Conservation (phyloP, 2,888 invertebrate species). For the Cheilosia urbana region DNA sequence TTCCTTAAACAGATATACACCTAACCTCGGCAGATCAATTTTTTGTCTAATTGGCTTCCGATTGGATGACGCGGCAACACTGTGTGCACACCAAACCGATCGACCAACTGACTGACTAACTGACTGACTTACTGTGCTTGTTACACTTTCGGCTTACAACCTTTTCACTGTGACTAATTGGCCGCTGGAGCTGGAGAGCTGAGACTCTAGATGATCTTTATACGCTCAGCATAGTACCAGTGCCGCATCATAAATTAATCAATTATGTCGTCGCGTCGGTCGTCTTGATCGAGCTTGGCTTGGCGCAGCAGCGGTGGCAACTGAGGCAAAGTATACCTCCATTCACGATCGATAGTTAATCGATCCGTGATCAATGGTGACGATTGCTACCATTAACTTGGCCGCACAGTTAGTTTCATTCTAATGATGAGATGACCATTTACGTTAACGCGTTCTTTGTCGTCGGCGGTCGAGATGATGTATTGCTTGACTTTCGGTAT, state of each 20-base stretch:
- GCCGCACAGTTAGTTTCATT: conserved; percentile 34
- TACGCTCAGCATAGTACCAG: conserved; percentile 44
- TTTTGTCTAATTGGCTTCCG: conserved; percentile 74
- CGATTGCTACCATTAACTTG: conserved; percentile 62
- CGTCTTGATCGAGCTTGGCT: conserved; percentile 39
- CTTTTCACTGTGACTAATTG: conserved; percentile 72
- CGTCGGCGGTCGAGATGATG: conserved; percentile 54
- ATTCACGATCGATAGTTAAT: conserved; percentile 62
- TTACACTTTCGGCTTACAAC: conserved; percentile 57
- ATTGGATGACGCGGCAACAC: conserved; percentile 68
- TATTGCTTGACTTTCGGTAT: conserved; percentile 71
- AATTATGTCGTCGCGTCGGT: conserved; percentile 76
- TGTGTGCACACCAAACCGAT: neutral
- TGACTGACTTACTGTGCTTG: conserved; percentile 31
- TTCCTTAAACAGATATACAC: conserved; percentile 69
- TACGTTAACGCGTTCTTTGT: conserved; percentile 60
- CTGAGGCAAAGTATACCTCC: conserved; percentile 20
- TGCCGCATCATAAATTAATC: conserved; percentile 77
- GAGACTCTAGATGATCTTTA: conserved; percentile 58
- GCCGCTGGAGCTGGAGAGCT: conserved; percentile 28
- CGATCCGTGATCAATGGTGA: conserved; percentile 67
- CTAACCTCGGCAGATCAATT: conserved; percentile 64
- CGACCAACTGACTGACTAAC: conserved; percentile 12
- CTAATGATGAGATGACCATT: conserved; percentile 73
- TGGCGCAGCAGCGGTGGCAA: conserved; percentile 1